Evolutionary conservation across 2,888 invertebrate species (phyloP), one percentile per base, ranked within the genome.

Genomic region (Parascotia fuliginaria): DNA sequence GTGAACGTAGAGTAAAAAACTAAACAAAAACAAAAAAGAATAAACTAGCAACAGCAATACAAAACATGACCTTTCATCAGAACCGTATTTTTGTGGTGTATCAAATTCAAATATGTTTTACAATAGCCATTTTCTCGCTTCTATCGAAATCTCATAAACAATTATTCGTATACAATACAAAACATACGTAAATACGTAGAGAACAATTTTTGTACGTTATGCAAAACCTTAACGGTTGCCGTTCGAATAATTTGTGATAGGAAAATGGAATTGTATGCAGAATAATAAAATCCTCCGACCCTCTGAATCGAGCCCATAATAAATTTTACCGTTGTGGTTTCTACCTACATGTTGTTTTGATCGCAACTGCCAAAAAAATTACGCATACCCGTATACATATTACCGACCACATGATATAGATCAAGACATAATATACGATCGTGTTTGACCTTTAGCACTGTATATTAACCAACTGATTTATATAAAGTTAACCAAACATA

Each of bases 201-300:
- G 76, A 78, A 73, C 81, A 84, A 85, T 86, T 88, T 85, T 85
- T 80, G 83, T 83, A 78, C 80, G 81, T 83, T 85, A 85, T 80
- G 83, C 85, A 79, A 87, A 89, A 83, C 84, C 85, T 82, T 82
- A 81, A 77, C 83, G 79, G 75, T 75, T 79, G 78, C 81, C 78
- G 77, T 82, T 81, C 74, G 82, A 83, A 87, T 88, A 89, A 90
- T 89, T 89, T 87, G 86, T 83, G 82, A 88, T 87, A 85, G 84
- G 85, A 85, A 88, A 89, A 89, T 86, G 85, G 84, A 84, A 89
- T 88, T 89, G 87, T 86, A 87, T 89, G 87, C 83, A 85, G 87
- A 89, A 89, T 89, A 88, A 89, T 87, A 87, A 87, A 89, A 89
- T 82, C 76, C 79, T 79, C 83, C 81, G 83, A 88, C 87, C 87